These are phyloP conservation scores for Cichlasoma orientale DNA, from an alignment of 2,797 vertebrate genomes.

Conservation along the genomic window DNA sequence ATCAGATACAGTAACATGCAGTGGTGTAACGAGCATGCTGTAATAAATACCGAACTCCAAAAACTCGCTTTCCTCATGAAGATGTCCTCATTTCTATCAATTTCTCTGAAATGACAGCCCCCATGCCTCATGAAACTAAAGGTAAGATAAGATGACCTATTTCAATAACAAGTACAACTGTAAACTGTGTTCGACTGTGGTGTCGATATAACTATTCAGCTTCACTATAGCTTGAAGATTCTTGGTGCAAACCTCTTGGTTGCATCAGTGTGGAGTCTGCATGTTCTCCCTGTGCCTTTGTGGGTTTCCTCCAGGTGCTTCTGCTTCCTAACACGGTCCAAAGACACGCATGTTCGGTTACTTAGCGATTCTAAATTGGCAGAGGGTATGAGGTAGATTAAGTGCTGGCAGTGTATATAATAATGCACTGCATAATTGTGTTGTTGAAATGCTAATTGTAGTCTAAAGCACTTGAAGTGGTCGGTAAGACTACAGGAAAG, in stretches of 20 bases:
- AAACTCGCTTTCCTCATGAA: conserved; percentile 7
- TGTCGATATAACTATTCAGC: no score
- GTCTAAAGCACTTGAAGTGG: background rate
- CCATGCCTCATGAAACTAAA: no score
- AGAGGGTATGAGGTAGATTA: no score
- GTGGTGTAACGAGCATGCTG: background rate
- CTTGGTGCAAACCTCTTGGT: background rate
- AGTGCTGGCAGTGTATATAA: background rate
- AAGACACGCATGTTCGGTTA: no score
- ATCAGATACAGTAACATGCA: conserved; percentile 11
- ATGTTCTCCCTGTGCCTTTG: no score
- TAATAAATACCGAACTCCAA: conserved; percentile 16
- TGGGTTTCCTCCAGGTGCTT: no score
- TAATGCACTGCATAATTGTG: background rate
- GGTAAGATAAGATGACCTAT: background rate
- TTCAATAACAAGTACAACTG: background rate
- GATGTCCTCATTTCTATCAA: background rate
- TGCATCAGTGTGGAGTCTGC: no score
- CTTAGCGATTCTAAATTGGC: no score
- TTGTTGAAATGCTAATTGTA: background rate
- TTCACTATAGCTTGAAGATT: background rate
- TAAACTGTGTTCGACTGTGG: no score
- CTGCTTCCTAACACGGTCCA: no score
- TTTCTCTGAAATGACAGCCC: no score
- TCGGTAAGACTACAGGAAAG: background rate